Base-by-base conservation (phyloP, 2,113 vertebrate genomes). In the Xenopus borealis region DNA sequence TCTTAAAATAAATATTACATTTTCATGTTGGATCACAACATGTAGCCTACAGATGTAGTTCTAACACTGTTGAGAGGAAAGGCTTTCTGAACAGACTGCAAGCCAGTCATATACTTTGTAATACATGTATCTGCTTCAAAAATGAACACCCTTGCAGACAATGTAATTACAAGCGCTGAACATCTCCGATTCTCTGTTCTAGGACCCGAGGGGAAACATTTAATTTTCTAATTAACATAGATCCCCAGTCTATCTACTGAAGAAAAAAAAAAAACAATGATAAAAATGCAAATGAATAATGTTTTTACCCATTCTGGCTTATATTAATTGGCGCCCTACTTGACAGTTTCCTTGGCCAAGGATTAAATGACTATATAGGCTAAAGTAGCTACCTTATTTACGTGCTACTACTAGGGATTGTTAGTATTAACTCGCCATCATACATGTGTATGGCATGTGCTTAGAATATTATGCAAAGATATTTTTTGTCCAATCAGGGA, bases 251-350 rank as follows among this genome's bases (percentile, higher is more conserved):
- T 66, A 66, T 19, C 64, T n/a, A 66, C 19, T 66, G 40, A 46
- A 66, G 64, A 14, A 20, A 66, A 66, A 66, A 14, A 20, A 66
- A 66, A 66, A 12, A 66, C 40, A 46, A 19, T 46, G 64, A 66
- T 46, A 66, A 66, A 44, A 46, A 66, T 46, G 64, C n/a, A 66
- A 47, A 66, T 66, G 64, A 66, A 66, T 66, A 66, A 66, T 44
- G 16, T 16, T 47, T 66, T 66, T 46, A 66, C 44, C 40, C n/a
- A 66, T 46, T 46, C 16, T 16, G 23, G 10, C n/a, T 47, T 10
- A 66, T 19, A n/a, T 44, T 66, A 66, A 66, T 66, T 66, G 64
- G 40, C 64, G 47, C 45, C 45, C 40, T 46, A 19, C 45, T 66
- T 66, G 40, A 16, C 40, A 19, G 44, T 47, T 61, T 23, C 19